Evolutionary conservation across 2,797 vertebrate genomes (phyloP).

Genomic region (Silurus lanzhouensis): DNA sequence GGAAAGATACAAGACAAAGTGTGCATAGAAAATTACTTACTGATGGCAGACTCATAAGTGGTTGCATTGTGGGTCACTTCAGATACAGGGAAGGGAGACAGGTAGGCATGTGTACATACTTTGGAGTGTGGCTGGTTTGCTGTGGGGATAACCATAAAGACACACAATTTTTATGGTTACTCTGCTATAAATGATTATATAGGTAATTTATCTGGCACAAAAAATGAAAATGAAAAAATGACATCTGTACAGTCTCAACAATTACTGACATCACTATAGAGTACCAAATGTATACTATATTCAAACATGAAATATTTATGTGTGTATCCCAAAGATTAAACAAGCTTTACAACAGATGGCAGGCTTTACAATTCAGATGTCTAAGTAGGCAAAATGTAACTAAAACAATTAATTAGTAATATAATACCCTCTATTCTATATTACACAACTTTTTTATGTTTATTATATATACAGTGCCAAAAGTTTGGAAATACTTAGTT

Average conservation of each 20-base stretch:
- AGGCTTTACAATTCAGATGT: neutral
- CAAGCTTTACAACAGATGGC: neutral
- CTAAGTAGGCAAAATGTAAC: neutral
- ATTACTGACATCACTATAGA: neutral
- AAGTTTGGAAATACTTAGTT: no score
- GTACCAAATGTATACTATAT: neutral
- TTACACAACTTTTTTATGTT: neutral
- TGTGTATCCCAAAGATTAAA: neutral
- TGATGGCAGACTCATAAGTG: conserved; percentile 84
- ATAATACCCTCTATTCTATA: neutral
- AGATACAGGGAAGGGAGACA: conserved; percentile 88
- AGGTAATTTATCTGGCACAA: neutral
- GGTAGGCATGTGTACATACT: conserved; percentile 86
- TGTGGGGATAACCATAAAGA: conserved; percentile 60
- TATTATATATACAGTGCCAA: no score
- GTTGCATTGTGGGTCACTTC: conserved; percentile 84
- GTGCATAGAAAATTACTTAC: conserved; percentile 72
- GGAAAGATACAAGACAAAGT: neutral
- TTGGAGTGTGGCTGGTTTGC: conserved; percentile 86
- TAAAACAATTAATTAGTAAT: neutral
- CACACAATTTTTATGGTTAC: neutral
- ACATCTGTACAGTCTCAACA: neutral
- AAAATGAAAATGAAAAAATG: neutral
- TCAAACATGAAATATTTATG: neutral
- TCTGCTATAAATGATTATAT: neutral